Percentiles rank a stretch among this genome's conserved stretches.
phyloP scores from a whole-genome alignment of 2,888 invertebrate genomes.

The Ectobius pallidus region DNA sequence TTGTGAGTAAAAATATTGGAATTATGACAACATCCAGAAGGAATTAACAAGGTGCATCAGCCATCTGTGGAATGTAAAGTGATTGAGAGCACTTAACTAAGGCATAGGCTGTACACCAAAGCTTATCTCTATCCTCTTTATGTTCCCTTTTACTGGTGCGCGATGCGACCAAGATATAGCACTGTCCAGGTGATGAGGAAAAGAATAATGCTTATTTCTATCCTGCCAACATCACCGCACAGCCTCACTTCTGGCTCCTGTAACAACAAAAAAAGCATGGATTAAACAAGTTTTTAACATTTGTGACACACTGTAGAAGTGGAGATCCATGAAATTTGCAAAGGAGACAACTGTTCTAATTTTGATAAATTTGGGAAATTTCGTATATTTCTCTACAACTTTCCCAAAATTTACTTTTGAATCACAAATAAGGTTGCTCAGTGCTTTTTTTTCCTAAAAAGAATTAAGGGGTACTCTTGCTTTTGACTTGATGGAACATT shows the following conservation, averaged over 20 bases:
- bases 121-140: too few relatives aligned
- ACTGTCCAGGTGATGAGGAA: not conserved
- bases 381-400: not conserved
- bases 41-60: too few relatives aligned
- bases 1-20: too few relatives aligned
- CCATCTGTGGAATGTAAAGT: too few relatives aligned
- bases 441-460: not conserved
- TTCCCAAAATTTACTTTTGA: not conserved
- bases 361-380: not conserved
- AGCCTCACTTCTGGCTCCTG: constrained; percentile 20
- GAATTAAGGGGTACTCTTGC: too few relatives aligned
- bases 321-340: not conserved
- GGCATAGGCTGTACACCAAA: too few relatives aligned
- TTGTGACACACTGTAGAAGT: not conserved
- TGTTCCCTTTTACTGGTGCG: not conserved
- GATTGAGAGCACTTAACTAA: too few relatives aligned
- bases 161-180: not conserved
- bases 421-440: not conserved
- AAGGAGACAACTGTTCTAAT: not conserved
- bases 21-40: too few relatives aligned
- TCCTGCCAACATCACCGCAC: not conserved
- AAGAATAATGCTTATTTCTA: not conserved
- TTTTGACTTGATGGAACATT: too few relatives aligned
- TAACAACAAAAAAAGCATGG: constrained; percentile 1
- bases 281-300: not conserved